Conservation (phyloP, 1,140 invertebrate genomes). For the Conus ventricosus region DNA sequence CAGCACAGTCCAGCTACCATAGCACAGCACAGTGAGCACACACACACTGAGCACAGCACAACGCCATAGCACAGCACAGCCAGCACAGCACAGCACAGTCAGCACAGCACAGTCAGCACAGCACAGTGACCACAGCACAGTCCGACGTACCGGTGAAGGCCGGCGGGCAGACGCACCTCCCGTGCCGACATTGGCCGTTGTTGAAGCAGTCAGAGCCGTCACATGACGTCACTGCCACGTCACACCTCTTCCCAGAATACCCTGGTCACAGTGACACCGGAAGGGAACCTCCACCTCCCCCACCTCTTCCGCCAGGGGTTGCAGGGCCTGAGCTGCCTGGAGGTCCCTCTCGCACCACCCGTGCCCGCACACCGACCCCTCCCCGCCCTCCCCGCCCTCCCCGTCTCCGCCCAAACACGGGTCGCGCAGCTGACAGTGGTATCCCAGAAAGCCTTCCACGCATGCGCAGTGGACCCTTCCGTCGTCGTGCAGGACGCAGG, state of each 20-base stretch:
- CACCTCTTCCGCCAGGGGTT: background rate
- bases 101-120: too few relatives aligned
- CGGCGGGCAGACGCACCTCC: conserved; percentile 27
- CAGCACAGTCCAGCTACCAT: too few relatives aligned
- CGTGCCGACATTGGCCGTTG: conserved; percentile 16
- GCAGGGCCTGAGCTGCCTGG: too few relatives aligned
- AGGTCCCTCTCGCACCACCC: conserved; percentile 21
- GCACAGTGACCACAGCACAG: too few relatives aligned
- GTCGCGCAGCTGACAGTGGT: conserved; percentile 43
- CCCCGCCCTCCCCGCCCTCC: background rate
- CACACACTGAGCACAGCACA: too few relatives aligned
- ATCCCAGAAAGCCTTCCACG: conserved; percentile 51
- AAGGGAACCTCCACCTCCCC: background rate
- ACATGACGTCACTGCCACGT: conserved; percentile 31
- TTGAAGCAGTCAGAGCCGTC: conserved; percentile 25
- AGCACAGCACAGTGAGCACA: too few relatives aligned
- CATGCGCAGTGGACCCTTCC: conserved; percentile 43
- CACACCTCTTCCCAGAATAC: conserved; percentile 36
- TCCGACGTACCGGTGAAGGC: conserved; percentile 24
- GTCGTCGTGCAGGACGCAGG: conserved; percentile 38
- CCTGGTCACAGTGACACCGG: conserved; percentile 23
- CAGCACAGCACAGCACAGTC: too few relatives aligned
- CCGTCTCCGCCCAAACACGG: conserved; percentile 1
- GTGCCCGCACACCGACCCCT: background rate
- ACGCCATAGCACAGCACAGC: too few relatives aligned